phyloP scores from a whole-genome alignment of 2,888 invertebrate genomes.

The Tubulanus polymorphus region DNA sequence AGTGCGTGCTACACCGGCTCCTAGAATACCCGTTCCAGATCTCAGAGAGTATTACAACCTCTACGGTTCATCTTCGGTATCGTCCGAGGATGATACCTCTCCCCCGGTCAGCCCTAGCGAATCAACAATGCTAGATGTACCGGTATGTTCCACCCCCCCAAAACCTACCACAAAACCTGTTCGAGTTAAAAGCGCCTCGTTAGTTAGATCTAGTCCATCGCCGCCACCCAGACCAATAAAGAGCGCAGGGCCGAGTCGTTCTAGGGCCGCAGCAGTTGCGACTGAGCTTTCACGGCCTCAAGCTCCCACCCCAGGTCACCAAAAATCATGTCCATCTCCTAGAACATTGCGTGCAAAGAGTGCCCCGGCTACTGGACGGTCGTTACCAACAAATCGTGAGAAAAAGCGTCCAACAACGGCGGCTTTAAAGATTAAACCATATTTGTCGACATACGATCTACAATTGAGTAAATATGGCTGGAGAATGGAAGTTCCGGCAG shows the following conservation, averaged over 20 bases:
- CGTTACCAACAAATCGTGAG: too few relatives aligned
- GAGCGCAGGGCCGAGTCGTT: conserved; percentile 27
- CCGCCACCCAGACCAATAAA: conserved; percentile 25
- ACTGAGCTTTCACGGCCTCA: background rate
- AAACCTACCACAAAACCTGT: conserved; percentile 1
- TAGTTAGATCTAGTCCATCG: conserved; percentile 22
- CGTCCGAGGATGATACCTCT: too few relatives aligned
- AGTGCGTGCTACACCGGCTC: too few relatives aligned
- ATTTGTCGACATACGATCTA: conserved; percentile 30
- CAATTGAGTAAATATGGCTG: conserved; percentile 40
- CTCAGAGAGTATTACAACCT: too few relatives aligned
- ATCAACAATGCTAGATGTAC: too few relatives aligned
- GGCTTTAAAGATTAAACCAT: too few relatives aligned
- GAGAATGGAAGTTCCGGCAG: conserved; percentile 44
- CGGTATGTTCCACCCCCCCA: background rate
- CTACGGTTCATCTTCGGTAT: too few relatives aligned
- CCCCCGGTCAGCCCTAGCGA: too few relatives aligned
- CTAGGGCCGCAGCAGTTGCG: conserved; percentile 11
- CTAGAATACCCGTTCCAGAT: too few relatives aligned
- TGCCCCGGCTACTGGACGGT: too few relatives aligned
- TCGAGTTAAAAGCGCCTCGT: conserved; percentile 30
- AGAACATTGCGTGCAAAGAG: too few relatives aligned
- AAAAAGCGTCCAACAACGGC: background rate
- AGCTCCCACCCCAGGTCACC: background rate
- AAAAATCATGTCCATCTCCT: too few relatives aligned